Conservation (phyloP, 30 jellyfish, hydroid and myxozoan genomes). For the Hydractinia echinata region DNA sequence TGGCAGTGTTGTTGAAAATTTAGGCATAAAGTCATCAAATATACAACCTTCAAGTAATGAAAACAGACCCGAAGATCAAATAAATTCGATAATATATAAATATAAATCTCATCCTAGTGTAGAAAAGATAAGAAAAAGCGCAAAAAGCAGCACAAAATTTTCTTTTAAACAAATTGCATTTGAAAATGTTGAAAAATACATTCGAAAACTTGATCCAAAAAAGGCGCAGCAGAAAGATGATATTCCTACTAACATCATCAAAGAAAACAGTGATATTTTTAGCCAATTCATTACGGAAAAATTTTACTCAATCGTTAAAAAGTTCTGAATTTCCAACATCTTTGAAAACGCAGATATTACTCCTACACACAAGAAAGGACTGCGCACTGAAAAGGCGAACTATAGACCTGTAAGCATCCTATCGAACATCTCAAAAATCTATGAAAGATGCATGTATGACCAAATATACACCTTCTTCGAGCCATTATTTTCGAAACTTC, state of each 20-base stretch:
- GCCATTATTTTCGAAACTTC: background rate
- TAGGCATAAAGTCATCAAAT: no score
- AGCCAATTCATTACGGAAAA: background rate
- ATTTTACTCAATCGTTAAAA: background rate
- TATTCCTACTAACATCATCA: background rate
- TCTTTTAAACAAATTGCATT: no score
- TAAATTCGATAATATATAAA: no score
- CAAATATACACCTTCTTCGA: background rate
- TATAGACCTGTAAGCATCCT: background rate
- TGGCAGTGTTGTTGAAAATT: no score
- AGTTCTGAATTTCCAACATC: background rate
- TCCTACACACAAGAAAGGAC: conserved; percentile 3
- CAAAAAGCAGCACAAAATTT: no score
- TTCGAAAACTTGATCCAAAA: background rate
- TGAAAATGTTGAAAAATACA: no score
- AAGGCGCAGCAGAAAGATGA: background rate
- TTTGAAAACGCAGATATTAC: background rate
- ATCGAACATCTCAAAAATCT: background rate
- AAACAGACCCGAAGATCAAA: no score
- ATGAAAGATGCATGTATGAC: background rate
- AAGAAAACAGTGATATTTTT: background rate
- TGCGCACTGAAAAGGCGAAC: background rate
- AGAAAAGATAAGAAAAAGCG: no score
- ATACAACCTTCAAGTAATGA: no score
- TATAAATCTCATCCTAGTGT: no score